Percentiles rank a stretch among this genome's conserved stretches.
Evolutionary conservation across 2,888 invertebrate species (phyloP).

Genomic region (Chloromyia formosa): DNA sequence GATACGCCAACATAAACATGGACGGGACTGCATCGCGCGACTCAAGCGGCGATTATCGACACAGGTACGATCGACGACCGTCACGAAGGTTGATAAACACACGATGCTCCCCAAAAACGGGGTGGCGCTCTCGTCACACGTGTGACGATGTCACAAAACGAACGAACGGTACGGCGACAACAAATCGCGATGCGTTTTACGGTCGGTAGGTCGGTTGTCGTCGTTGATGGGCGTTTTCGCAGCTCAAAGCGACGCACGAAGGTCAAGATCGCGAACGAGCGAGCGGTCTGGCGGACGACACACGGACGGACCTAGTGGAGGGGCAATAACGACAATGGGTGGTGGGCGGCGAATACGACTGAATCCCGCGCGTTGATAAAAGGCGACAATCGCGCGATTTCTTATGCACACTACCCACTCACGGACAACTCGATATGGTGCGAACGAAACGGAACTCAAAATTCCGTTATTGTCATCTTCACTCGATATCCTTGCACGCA

Average conservation of each 20-base stretch:
- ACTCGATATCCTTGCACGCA: conserved; percentile 27
- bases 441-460: conserved; percentile 11
- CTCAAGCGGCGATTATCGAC: neutral
- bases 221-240: conserved; percentile 42
- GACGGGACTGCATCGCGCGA: neutral
- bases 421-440: neutral
- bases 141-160: conserved; percentile 8
- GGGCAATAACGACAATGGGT: conserved; percentile 10
- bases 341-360: conserved; percentile 37
- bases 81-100: neutral
- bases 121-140: neutral
- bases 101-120: neutral
- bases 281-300: neutral
- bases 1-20: neutral
- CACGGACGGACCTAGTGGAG: no score
- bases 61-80: neutral
- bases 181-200: conserved; percentile 35
- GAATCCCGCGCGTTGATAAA: conserved; percentile 22
- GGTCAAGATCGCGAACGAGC: conserved; percentile 42
- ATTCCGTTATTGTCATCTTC: conserved; percentile 16
- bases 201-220: neutral
- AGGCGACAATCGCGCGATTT: conserved; percentile 7
- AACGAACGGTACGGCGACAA: conserved; percentile 9
- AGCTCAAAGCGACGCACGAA: conserved; percentile 5
- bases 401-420: conserved; percentile 32